Conservation (phyloP, 2,888 invertebrate genomes). For the Deilephila porcellus region DNA sequence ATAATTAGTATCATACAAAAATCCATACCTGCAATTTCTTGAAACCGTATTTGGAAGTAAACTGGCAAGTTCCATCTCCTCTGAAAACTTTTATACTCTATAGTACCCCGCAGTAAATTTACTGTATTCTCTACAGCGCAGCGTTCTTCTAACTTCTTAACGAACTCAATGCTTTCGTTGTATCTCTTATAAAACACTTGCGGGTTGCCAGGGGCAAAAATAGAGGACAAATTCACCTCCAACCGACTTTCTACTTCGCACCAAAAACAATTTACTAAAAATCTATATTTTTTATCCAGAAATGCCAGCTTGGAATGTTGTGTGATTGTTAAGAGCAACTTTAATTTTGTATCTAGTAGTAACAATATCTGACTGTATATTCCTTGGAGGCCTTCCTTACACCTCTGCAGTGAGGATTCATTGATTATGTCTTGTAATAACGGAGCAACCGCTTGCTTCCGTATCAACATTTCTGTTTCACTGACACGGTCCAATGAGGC, state of each 20-base stretch:
- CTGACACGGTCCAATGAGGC: conserved; percentile 87
- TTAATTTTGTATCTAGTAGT: conserved; percentile 89
- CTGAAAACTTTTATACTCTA: conserved; percentile 91
- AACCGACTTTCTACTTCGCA: conserved; percentile 92
- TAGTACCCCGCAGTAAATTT: conserved; percentile 86
- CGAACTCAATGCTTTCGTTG: conserved; percentile 90
- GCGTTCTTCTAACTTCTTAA: conserved; percentile 88
- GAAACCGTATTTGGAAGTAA: conserved; percentile 98
- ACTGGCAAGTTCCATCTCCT: conserved; percentile 97
- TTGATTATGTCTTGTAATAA: conserved; percentile 89
- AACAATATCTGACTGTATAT: conserved; percentile 89
- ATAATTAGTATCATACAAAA: background rate
- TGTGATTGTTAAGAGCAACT: conserved; percentile 79
- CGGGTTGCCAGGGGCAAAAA: conserved; percentile 97
- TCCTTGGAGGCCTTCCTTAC: conserved; percentile 87
- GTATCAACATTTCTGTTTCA: conserved; percentile 89
- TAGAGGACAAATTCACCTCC: conserved; percentile 91
- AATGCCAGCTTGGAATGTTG: conserved; percentile 78
- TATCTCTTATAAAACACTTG: conserved; percentile 94
- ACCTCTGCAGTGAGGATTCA: conserved; percentile 86
- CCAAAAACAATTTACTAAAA: conserved; percentile 94
- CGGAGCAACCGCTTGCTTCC: conserved; percentile 88
- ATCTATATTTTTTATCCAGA: conserved; percentile 73
- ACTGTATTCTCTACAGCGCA: conserved; percentile 85
- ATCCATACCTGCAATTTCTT: conserved; percentile 91